Base-by-base conservation (phyloP, 2,888 invertebrate species). In the Drosophila anomalata region DNA sequence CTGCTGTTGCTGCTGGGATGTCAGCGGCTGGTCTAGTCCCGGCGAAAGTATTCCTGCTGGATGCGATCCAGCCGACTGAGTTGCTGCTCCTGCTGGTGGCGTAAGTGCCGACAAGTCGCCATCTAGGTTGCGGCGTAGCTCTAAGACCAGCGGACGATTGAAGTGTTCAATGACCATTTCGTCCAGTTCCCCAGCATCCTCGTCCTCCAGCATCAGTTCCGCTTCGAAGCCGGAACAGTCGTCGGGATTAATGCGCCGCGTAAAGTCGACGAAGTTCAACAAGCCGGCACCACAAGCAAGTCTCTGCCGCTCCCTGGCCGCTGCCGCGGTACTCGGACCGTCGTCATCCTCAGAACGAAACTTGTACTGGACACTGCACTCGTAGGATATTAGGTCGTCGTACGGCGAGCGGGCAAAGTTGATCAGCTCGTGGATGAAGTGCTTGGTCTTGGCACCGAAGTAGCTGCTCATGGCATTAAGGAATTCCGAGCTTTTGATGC, bases 351-450 rank as follows among this genome's bases (percentile, higher is more conserved):
- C 63, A 12, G 62, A 58, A 42, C 67, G 77, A 79, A 92, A 93
- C 0, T 93, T 93, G 90, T 96, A 96, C 72, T 94, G 93, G 17
- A 95, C 94, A 82, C 94, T 93, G 29, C 95, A 93, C 88, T 96
- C 96, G 86, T 96, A 96, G 12, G 96, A 96, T 47, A 94, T 93
- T 93, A 98, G 94, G 89, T 66, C 62, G 1, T 97, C 97, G 89
- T 95, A 96, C 0, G 97, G 96, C n/a, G 97, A 97, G 29, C 95
- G 93, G 24, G 98, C 97, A 92, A 96, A 98, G 90, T 95, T 95
- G 83, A 95, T 94, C 71, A 98, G 94, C 89, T 98, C 98, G 89
- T 98, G 97, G 29, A 97, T 93, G 90, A 98, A 98, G 90, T 98
- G 98, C 56, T 95, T 93, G 0, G 97, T 96, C 75, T 95, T 93